A percentile compares a stretch with the other conserved stretches of the same genome.
phyloP scores from a whole-genome alignment of 2,888 invertebrate genomes.

The Lithophane semibrunnea region DNA sequence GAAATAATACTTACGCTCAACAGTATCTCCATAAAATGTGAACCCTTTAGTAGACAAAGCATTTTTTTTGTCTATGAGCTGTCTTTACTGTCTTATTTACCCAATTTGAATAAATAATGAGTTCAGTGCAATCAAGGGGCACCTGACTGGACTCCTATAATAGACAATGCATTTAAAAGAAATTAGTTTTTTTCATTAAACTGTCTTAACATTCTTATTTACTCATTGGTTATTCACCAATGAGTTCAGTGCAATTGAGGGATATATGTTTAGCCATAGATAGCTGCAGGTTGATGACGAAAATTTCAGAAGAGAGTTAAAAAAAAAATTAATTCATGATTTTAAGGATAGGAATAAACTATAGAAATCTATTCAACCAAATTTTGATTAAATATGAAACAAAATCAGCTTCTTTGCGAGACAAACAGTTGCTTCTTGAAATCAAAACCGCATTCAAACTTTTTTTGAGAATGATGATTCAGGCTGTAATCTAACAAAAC shows the following conservation, averaged over 20 bases:
- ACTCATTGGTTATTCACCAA: neutral
- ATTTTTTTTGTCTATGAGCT: neutral
- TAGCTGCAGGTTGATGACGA: neutral
- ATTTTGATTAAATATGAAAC: neutral
- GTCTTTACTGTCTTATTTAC: neutral
- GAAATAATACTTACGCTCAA: neutral
- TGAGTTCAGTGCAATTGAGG: neutral
- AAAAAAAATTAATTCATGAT: neutral
- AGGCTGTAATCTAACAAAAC: neutral
- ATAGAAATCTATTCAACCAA: neutral
- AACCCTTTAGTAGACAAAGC: neutral
- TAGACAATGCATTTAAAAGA: neutral
- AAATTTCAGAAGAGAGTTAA: neutral
- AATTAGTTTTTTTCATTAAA: neutral
- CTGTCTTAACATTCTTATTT: too few relatives aligned
- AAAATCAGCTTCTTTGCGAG: neutral
- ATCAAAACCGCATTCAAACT: conserved; percentile 9
- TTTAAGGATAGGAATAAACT: neutral
- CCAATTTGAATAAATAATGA: neutral
- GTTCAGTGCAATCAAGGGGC: neutral
- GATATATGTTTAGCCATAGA: neutral
- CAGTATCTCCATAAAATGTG: neutral
- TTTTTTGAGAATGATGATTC: conserved; percentile 8
- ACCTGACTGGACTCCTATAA: neutral
- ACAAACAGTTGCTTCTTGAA: conserved; percentile 8